phyloP scores from a whole-genome alignment of 1,140 invertebrate species.

The Brachionus asplanchnoidis region DNA sequence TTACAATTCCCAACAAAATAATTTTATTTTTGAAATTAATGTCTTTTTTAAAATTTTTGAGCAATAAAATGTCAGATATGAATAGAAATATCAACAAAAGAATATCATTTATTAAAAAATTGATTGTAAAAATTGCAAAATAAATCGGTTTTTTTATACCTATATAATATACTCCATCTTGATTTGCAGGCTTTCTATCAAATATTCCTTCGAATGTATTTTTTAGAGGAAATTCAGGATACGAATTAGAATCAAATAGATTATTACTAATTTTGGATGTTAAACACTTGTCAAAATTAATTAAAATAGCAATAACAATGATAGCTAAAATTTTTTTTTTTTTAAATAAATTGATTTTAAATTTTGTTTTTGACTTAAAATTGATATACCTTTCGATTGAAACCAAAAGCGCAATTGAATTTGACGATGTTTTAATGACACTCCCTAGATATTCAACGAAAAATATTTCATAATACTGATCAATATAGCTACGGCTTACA shows the following conservation, averaged over 20 bases:
- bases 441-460: not conserved
- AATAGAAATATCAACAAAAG: not conserved
- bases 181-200: not conserved
- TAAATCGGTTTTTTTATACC: not conserved
- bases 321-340: not conserved
- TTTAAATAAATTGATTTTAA: not conserved
- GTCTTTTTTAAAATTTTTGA: not conserved
- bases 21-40: not conserved
- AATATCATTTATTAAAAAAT: not conserved
- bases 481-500: not conserved
- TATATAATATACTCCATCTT: not conserved
- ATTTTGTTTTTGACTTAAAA: not conserved
- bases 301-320: not conserved
- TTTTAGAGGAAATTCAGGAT: not conserved
- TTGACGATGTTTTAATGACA: not conserved
- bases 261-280: not conserved
- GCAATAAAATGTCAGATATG: not conserved
- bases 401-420: not conserved
- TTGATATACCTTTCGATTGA: not conserved
- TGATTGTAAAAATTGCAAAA: not conserved
- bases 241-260: not conserved
- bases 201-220: not conserved
- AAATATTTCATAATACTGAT: not conserved
- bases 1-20: not conserved
- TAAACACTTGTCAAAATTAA: not conserved